Conservation (phyloP, 2,113 vertebrate species). For the Podocnemis expansa region DNA sequence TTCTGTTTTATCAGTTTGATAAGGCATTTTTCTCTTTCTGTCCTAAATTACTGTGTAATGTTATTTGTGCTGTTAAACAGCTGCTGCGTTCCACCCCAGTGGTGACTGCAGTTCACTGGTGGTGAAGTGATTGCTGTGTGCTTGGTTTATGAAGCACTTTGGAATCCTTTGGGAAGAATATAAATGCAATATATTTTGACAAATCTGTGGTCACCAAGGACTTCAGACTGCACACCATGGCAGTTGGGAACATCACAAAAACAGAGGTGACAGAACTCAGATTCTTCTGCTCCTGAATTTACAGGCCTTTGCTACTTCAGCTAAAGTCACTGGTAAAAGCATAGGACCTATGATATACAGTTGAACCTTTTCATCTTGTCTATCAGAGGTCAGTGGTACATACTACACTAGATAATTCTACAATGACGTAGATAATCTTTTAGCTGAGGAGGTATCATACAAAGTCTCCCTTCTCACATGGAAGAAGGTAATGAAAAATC, state of each 20-base stretch:
- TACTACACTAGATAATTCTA: background rate
- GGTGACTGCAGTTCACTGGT: background rate
- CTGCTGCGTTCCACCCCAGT: conserved; percentile 41
- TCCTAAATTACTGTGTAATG: conserved; percentile 36
- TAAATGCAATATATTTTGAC: conserved; percentile 11
- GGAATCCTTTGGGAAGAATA: conserved; percentile 30
- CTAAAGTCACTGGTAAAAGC: background rate
- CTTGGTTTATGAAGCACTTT: background rate
- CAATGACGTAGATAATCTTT: background rate
- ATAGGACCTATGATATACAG: background rate
- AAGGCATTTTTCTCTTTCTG: conserved; percentile 42
- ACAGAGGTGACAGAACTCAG: background rate
- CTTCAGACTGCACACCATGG: accelerated
- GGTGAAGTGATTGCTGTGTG: conserved; percentile 7
- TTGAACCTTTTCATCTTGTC: background rate
- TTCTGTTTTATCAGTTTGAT: conserved; percentile 19
- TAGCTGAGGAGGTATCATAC: background rate
- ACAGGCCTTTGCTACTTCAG: background rate
- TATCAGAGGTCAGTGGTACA: background rate
- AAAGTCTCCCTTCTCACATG: background rate
- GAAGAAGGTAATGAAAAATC: background rate
- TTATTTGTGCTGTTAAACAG: conserved; percentile 45
- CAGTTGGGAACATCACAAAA: background rate
- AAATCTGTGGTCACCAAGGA: conserved; percentile 6
- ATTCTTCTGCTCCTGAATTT: background rate